phyloP scores from a whole-genome alignment of 1,140 invertebrate genomes.

The Rhagoletis pomonella region DNA sequence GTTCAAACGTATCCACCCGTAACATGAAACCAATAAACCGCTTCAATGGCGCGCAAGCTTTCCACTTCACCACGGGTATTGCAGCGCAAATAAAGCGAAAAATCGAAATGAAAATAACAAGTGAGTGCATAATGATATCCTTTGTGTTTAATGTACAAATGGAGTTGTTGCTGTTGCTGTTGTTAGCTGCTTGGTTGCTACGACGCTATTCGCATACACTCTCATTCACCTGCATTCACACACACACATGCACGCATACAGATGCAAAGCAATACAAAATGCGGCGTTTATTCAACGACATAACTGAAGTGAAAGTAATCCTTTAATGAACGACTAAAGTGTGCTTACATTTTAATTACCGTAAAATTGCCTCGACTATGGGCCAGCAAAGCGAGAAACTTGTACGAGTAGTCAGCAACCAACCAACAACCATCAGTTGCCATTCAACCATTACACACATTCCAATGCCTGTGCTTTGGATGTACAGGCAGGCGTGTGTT shows the following conservation, averaged over 20 bases:
- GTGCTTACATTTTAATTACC: slow-evolving; percentile 65
- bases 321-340: slow-evolving; percentile 58
- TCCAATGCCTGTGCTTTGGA: not conserved
- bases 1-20: slow-evolving; percentile 57
- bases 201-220: not conserved
- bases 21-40: slow-evolving; percentile 74
- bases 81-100: slow-evolving; percentile 51
- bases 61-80: slow-evolving; percentile 40
- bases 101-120: slow-evolving; percentile 53
- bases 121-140: slow-evolving; percentile 49
- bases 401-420: not conserved
- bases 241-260: not conserved
- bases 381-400: not conserved
- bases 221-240: not conserved
- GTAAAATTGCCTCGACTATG: slow-evolving; percentile 67
- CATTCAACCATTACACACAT: not conserved
- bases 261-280: slow-evolving; percentile 23
- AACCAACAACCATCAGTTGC: not conserved
- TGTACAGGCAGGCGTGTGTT: not conserved
- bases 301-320: slow-evolving; percentile 71
- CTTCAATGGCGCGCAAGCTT: slow-evolving; percentile 68
- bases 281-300: slow-evolving; percentile 60
- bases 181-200: not conserved
- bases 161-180: not conserved
- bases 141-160: slow-evolving; percentile 50